These are phyloP conservation scores for Proteles cristata DNA, from an alignment of 2,113 vertebrate genomes.

Conservation along the genomic window DNA sequence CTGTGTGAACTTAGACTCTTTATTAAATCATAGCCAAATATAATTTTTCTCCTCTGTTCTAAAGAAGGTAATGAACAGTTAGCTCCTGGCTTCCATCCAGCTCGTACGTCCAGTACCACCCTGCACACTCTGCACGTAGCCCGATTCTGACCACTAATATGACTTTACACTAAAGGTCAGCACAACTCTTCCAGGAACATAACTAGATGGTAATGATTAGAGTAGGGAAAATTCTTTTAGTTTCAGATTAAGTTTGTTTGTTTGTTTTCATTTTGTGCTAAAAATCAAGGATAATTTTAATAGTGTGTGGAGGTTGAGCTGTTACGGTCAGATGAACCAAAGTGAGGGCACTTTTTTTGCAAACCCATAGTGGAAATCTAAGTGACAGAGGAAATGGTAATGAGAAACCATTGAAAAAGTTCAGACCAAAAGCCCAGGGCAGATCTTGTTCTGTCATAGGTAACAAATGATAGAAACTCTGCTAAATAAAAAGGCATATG, in stretches of 20 bases:
- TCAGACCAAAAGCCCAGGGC: background rate
- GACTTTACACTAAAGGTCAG: background rate
- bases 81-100: background rate
- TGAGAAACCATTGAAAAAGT: background rate
- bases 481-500: background rate
- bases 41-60: background rate
- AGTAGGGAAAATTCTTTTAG: background rate
- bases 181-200: background rate
- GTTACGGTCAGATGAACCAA: background rate
- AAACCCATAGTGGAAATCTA: background rate
- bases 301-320: background rate
- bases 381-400: background rate
- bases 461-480: constrained; percentile 9
- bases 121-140: background rate
- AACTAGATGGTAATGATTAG: background rate
- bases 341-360: background rate
- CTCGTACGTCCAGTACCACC: background rate
- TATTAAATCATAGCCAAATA: background rate
- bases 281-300: background rate
- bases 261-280: background rate
- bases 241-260: background rate
- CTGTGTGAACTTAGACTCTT: background rate
- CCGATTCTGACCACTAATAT: background rate
- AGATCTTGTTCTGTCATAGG: background rate
- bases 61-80: background rate